phyloP scores from a whole-genome alignment of 2,797 vertebrate species.

The Iguana delicatissima region DNA sequence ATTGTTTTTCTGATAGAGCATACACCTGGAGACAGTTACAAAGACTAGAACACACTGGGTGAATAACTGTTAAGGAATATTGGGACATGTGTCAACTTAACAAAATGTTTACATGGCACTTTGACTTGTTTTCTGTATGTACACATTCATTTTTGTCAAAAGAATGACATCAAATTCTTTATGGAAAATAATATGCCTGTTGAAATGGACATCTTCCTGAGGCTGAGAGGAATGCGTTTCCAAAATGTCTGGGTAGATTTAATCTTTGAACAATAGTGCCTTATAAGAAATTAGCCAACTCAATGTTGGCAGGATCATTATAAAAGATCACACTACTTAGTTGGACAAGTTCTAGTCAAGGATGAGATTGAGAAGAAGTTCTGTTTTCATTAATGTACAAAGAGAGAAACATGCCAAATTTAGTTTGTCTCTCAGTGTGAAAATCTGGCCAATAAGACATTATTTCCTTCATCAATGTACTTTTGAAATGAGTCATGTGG shows the following conservation, averaged over 20 bases:
- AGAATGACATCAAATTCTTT: conserved; percentile 60
- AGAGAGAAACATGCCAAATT: conserved; percentile 61
- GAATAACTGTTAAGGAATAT: conserved; percentile 10
- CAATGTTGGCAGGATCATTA: conserved; percentile 59
- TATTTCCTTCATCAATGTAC: conserved; percentile 66
- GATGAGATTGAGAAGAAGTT: conserved; percentile 17
- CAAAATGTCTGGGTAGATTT: conserved; percentile 64
- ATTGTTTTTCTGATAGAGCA: neutral
- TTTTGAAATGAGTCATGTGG: conserved; percentile 73
- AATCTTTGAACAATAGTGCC: conserved; percentile 67
- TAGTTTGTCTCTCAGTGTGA: conserved; percentile 66
- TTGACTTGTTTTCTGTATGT: neutral
- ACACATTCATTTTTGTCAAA: conserved; percentile 31
- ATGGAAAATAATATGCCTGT: conserved; percentile 39
- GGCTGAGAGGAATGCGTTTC: conserved; percentile 70
- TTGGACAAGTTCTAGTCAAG: conserved; percentile 57
- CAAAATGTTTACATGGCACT: neutral
- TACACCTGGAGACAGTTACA: neutral
- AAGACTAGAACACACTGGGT: neutral
- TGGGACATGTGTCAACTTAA: conserved; percentile 4
- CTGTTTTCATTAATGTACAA: conserved; percentile 53
- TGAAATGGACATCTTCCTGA: conserved; percentile 59
- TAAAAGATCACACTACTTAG: conserved; percentile 69
- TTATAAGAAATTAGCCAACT: conserved; percentile 69
- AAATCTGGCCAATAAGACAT: conserved; percentile 60